phyloP scores from a whole-genome alignment of 2,797 vertebrate genomes.

The Danio kyathit region DNA sequence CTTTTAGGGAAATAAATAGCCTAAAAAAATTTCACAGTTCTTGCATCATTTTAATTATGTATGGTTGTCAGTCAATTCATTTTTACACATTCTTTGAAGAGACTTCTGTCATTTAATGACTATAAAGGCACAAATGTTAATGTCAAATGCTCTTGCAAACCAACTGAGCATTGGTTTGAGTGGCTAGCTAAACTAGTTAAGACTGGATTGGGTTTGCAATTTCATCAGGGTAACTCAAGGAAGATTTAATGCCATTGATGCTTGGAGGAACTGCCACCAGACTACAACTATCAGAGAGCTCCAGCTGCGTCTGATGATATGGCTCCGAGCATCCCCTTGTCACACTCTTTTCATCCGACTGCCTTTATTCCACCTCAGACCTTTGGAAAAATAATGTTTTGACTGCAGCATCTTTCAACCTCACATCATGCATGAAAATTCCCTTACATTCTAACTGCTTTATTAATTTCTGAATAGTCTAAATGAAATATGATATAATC shows the following conservation, averaged over 20 bases:
- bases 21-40: too few species aligned
- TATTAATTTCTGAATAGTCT: background rate
- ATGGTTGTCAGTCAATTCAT: too few species aligned
- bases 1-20: too few species aligned
- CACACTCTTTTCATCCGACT: background rate
- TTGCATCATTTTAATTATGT: too few species aligned
- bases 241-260: conserved; percentile 3
- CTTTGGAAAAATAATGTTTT: background rate
- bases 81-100: too few species aligned
- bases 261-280: background rate
- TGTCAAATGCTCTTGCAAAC: background rate
- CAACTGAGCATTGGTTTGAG: background rate
- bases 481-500: conserved; percentile 14
- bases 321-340: background rate
- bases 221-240: background rate
- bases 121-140: too few species aligned
- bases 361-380: conserved; percentile 1
- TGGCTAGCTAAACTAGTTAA: background rate
- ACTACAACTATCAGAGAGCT: conserved; percentile 21
- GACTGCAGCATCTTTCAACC: background rate
- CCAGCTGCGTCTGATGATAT: conserved; percentile 29
- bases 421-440: background rate
- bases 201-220: background rate
- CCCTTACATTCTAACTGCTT: background rate
- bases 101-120: too few species aligned